phyloP scores from a whole-genome alignment of 2,113 vertebrate genomes.

The Myotis yumanensis region DNA sequence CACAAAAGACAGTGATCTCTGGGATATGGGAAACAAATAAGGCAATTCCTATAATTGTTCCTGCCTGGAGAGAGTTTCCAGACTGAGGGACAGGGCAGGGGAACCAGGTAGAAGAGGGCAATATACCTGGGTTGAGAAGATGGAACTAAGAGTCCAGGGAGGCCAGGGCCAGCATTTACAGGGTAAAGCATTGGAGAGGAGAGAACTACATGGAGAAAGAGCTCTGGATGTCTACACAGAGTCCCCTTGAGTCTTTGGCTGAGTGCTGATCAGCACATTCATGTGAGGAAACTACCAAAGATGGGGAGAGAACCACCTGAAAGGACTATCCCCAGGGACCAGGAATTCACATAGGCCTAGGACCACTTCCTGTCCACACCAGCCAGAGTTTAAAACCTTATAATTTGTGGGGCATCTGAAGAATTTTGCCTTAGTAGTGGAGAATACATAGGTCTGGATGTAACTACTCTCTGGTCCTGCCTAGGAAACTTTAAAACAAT shows the following conservation, averaged over 20 bases:
- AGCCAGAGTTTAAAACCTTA: background rate
- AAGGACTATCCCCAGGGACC: background rate
- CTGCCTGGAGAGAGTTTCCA: background rate
- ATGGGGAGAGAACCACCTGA: background rate
- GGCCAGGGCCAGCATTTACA: background rate
- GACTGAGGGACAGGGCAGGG: background rate
- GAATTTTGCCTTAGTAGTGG: background rate
- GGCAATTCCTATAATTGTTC: background rate
- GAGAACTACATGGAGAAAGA: background rate
- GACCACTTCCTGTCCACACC: background rate
- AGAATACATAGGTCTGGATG: background rate
- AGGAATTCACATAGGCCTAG: background rate
- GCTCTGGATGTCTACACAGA: background rate
- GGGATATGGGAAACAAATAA: background rate
- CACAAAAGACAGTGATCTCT: background rate
- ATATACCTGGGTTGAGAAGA: background rate
- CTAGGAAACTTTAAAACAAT: slow-evolving; percentile 5
- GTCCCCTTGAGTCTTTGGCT: background rate
- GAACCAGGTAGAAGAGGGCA: background rate
- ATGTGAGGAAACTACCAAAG: background rate
- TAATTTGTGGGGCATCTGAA: background rate
- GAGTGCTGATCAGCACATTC: background rate
- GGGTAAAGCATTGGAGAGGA: background rate
- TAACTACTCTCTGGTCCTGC: background rate
- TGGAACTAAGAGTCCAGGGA: background rate